These are phyloP conservation scores for Bicyclus anynana DNA, from an alignment of 1,140 invertebrate genomes.

Conservation along the genomic window DNA sequence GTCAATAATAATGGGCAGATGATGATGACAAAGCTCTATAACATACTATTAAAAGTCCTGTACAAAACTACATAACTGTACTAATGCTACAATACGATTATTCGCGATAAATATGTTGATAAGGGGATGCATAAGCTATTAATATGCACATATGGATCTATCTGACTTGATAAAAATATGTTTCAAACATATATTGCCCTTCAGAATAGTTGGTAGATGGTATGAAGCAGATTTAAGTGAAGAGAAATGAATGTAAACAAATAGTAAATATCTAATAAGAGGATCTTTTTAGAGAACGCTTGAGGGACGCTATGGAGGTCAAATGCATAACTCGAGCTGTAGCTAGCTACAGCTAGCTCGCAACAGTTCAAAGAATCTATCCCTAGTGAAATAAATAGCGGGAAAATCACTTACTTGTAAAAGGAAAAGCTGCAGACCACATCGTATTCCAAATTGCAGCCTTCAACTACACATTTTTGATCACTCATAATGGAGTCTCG, in stretches of 20 bases:
- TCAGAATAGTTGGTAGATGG: neutral
- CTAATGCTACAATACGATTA: too few relatives aligned
- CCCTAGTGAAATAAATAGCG: conserved; percentile 24
- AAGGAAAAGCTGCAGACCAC: conserved; percentile 73
- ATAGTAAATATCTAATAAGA: conserved; percentile 39
- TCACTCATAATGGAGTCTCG: conserved; percentile 53
- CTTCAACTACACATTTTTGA: conserved; percentile 69
- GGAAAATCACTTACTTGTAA: conserved; percentile 67
- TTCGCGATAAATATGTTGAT: too few relatives aligned
- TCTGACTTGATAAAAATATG: too few relatives aligned
- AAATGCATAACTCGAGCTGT: too few relatives aligned
- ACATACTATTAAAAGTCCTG: too few relatives aligned
- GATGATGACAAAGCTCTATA: too few relatives aligned
- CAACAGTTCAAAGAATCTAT: neutral
- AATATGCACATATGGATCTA: too few relatives aligned
- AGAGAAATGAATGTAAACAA: conserved; percentile 14
- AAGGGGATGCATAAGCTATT: too few relatives aligned
- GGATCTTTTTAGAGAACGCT: conserved; percentile 9
- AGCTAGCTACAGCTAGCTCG: too few relatives aligned
- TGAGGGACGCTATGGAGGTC: conserved; percentile 29
- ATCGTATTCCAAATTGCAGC: conserved; percentile 71
- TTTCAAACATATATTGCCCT: neutral
- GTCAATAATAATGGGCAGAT: too few relatives aligned
- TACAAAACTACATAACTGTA: too few relatives aligned
- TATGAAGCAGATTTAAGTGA: conserved; percentile 2